Percentiles rank a stretch among this genome's conserved stretches.
Evolutionary conservation across 2,888 invertebrate species (phyloP).

Genomic region (Byasa hedistus): DNA sequence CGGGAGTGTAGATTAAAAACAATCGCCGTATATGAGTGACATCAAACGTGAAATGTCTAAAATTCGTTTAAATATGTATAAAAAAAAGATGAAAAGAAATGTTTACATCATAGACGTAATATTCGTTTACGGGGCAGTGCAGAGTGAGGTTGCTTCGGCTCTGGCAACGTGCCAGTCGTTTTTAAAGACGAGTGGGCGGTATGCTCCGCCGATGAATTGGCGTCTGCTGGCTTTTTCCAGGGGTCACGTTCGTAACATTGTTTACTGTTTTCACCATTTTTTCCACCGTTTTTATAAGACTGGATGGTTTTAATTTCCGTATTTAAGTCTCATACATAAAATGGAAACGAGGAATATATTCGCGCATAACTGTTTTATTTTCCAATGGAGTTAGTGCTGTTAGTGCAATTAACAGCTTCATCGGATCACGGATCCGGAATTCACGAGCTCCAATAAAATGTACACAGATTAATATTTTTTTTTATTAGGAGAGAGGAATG

Average conservation of each 20-base stretch:
- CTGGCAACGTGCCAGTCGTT: slow-evolving; percentile 61
- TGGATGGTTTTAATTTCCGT: too few relatives aligned
- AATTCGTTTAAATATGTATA: slow-evolving; percentile 16
- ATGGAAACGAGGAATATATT: too few relatives aligned
- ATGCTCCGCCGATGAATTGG: slow-evolving; percentile 38
- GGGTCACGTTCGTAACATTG: slow-evolving; percentile 34
- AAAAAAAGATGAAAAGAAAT: slow-evolving; percentile 51
- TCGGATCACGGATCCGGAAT: too few relatives aligned
- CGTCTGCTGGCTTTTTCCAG: slow-evolving; percentile 38
- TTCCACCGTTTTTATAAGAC: background rate
- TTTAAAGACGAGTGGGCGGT: slow-evolving; percentile 61
- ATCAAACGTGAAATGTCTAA: slow-evolving; percentile 3
- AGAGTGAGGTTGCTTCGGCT: slow-evolving; percentile 47
- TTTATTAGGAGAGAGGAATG: too few relatives aligned
- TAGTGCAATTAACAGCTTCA: too few relatives aligned
- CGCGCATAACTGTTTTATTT: too few relatives aligned
- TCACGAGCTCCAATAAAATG: too few relatives aligned
- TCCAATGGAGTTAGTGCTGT: too few relatives aligned
- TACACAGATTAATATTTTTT: too few relatives aligned
- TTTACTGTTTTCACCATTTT: background rate
- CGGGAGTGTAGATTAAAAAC: too few relatives aligned
- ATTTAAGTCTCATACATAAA: too few relatives aligned
- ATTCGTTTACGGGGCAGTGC: slow-evolving; percentile 48
- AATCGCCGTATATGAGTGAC: slow-evolving; percentile 21
- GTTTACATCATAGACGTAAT: slow-evolving; percentile 51